Percentiles rank a stretch among this genome's conserved stretches.
Conservation (phyloP, 2,797 vertebrate genomes). For the Sarcophilus harrisii region DNA sequence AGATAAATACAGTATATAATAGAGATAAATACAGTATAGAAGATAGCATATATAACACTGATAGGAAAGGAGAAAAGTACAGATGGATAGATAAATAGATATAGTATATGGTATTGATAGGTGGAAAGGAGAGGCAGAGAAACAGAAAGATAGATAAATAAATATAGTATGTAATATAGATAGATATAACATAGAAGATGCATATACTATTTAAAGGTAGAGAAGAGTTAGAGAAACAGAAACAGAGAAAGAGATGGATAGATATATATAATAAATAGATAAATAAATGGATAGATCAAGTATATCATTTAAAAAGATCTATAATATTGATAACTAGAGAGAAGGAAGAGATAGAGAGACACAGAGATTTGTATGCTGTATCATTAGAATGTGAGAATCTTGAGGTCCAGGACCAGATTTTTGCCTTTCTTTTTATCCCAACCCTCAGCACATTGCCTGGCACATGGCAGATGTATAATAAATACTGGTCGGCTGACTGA, state of each 20-base stretch:
- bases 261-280: too few relatives aligned
- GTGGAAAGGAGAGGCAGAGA: background rate
- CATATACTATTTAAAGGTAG: background rate
- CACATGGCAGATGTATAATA: background rate
- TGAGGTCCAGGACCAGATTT: background rate
- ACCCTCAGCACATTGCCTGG: background rate
- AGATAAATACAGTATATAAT: too few relatives aligned
- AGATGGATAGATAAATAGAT: background rate
- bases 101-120: background rate
- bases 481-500: background rate
- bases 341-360: background rate
- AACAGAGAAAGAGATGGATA: background rate
- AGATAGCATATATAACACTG: background rate
- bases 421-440: background rate
- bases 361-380: background rate
- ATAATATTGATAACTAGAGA: too few relatives aligned
- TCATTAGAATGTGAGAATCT: background rate
- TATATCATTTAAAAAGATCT: too few relatives aligned
- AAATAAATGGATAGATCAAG: background rate
- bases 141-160: background rate
- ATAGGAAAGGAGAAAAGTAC: background rate
- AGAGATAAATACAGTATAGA: too few relatives aligned
- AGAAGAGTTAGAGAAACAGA: background rate
- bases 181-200: background rate
- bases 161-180: background rate